Evolutionary conservation across 2,797 vertebrate genomes (phyloP).

Genomic region (Mionectes olivaceus): DNA sequence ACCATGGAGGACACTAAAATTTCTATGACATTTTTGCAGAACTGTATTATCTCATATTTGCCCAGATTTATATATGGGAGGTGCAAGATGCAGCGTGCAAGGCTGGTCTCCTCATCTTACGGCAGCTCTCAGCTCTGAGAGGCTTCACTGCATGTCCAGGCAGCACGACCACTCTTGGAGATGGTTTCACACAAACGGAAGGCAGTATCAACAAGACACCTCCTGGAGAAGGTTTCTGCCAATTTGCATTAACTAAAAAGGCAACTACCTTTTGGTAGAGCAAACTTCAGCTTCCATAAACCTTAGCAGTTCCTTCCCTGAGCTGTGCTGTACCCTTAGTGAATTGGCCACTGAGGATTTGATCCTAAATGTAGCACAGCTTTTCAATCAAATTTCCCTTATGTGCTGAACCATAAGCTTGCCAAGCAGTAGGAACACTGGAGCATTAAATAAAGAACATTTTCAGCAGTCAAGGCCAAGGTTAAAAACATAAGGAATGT

Average conservation of each 20-base stretch:
- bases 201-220: neutral
- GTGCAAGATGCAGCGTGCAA: neutral
- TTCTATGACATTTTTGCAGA: neutral
- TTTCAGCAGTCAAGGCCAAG: conserved; percentile 51
- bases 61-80: neutral
- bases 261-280: neutral
- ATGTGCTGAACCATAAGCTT: conserved; percentile 31
- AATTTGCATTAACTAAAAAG: neutral
- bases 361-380: conserved; percentile 39
- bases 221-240: neutral
- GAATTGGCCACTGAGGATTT: neutral
- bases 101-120: neutral
- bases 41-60: neutral
- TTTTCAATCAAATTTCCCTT: conserved; percentile 46
- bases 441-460: conserved; percentile 63
- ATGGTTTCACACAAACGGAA: neutral
- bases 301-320: neutral
- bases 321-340: neutral
- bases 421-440: conserved; percentile 46
- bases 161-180: neutral
- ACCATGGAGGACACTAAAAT: neutral
- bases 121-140: neutral
- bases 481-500: conserved; percentile 61
- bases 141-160: neutral
- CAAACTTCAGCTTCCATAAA: neutral